Base-by-base conservation (phyloP, 1,140 invertebrate species). In the Doryteuthis pealeii region DNA sequence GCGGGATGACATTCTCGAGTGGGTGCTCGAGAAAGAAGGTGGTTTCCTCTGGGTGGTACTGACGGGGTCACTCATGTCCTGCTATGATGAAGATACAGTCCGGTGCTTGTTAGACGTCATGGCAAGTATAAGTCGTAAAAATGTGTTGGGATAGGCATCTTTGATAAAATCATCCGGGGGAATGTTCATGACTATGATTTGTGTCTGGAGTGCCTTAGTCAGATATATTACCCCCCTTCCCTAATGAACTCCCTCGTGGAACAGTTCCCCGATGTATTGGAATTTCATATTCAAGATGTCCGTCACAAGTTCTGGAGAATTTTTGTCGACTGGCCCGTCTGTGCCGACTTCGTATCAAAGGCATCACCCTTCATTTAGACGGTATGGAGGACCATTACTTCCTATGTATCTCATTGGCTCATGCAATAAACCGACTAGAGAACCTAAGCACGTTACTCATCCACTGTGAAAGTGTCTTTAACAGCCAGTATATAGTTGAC, bases 291-390 rank as follows among this genome's bases (percentile, higher is more conserved):
- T 68, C 66, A 68, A 30, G 32, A 68, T 68, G 66, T 30, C 66
- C 66, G 12, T 18, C 28, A 4, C 66, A 33, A 31, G 32, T 68
- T 33, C 28, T 68, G 22, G 66, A 68, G 31, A 68, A 68, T 33
- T 68, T 68, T 32, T 68, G 32, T 33, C 28, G 66, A 28, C 28
- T 68, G 15, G 32, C 66, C 22, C n/a, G 66, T 18, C 32, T 68
- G 0, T 32, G 32, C 30, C 30, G n/a, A 30, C 87, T 70, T 32
- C 35, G 45, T 10, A 45, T 54, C 71, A 45, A 73, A 26, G 79
- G 72, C 87, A 85, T 65, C 82, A 83, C 78, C 80, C 80, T 67
- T 18, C 77, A 77, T 43, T 71, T 79, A 70, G 75, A 77, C 72
- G 75, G 76, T 1, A 71, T 81, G 58, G 75, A 76, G 62, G 32